Base-by-base conservation (phyloP, 2,888 invertebrate genomes). In the Hemithea aestivaria region DNA sequence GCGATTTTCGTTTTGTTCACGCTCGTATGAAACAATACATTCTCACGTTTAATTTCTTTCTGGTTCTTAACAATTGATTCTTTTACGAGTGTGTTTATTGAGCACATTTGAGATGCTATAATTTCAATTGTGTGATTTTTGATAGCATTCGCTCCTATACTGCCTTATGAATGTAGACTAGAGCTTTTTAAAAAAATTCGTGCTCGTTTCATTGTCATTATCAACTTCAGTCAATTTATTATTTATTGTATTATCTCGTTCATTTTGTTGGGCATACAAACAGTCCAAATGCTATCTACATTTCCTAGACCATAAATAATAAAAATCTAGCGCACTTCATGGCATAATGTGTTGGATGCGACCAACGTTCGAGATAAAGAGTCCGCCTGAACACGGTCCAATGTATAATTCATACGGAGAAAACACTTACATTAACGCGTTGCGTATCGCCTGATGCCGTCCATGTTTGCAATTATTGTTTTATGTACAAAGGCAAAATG, bases 41-140 rank as follows among this genome's bases (percentile, higher is more conserved):
- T 85, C 87, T 84, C 85, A 84, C 85, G 82, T 87, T 84, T 84
- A 84, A 85, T 87, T 85, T 80, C 81, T 81, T 83, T 82, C 73
- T 76, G 73, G 65, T 69, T 53, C 70, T 75, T 73, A 66, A 69
- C 82, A 82, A 85, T 84, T 79, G 83, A 77, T 81, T 78, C 77
- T 79, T 87, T 87, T 84, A 87, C 74, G 83, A 83, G 73, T 83
- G 80, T 85, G 85, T 85, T 87, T 87, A 87, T 85, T 84, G 81
- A 73, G 76, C 71, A 71, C 70, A 72, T 70, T 78, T 70, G 69
- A 74, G 76, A 76, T 77, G 72, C 76, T 68, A 73, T 73, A 78
- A 76, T 75, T 68, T 72, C 74, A 76, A 78, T 80, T 73, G 73
- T 73, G 73, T 62, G 65, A 65, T 62, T 68, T 66, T 69, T 53